Evolutionary conservation across 2,797 vertebrate genomes (phyloP), one percentile per base, ranked within the genome.

Genomic region (Hydrocynus forskahlii): DNA sequence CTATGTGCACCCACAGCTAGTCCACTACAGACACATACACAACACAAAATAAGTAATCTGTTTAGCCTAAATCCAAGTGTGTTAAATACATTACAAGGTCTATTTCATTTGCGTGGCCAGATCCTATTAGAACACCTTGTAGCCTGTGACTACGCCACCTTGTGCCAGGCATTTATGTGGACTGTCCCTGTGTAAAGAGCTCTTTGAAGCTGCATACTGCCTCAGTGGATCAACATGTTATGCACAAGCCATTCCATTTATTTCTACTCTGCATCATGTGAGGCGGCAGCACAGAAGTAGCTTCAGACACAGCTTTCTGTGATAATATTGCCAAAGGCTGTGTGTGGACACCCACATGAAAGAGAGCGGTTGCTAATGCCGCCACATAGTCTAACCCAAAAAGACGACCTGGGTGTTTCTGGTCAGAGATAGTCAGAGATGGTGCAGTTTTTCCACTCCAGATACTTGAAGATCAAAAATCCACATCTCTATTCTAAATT

Each of bases 221-320:
- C 35, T 57, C 25, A 57, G 16, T 66, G 62, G 48, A 19, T 21
- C 64, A 59, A 16, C 25, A 9, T 40, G 63, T 17, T 45, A 6
- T 13, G 60, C 59, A 82, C 57, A 81, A 71, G 72, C 35, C 66
- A 60, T 25, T 80, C 48, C 54, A 79, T 82, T 82, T 54, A 84
- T 71, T 67, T 69, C 60, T 81, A 55, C 60, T 23, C 5, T 38
- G 45, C 25, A 50, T 66, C 75, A 81, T 80, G 55, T 45, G 86
- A 83, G 59, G 23, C 21, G 1, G 23, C 10, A 29, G 23, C 21
- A 62, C 10, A 62, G 55, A 29, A 2, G 16, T 64, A 17, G 63
- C 60, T 81, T 72, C 59, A 59, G 74, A 50, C 68, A 66, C 82
- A 81, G 86, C 76, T 60, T 81, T 89, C 66, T 84, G 86, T 80